A percentile compares a stretch with the other conserved stretches of the same genome.
Conservation (phyloP, 2,888 invertebrate genomes). For the Brassicogethes aeneus region DNA sequence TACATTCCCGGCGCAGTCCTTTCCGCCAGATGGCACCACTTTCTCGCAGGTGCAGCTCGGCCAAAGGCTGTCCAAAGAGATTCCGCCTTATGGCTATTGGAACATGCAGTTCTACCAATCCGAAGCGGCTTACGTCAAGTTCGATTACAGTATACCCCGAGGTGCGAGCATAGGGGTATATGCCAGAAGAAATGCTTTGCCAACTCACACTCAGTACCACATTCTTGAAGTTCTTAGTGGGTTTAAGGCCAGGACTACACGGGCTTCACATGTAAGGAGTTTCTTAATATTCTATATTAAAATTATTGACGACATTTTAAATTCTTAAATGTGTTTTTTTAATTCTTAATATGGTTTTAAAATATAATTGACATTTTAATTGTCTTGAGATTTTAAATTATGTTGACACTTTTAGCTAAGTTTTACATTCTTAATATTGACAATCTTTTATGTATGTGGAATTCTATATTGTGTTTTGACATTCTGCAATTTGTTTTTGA, state of each 20-base stretch:
- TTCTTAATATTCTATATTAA: too few relatives aligned
- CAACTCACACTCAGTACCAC: slow-evolving; percentile 95
- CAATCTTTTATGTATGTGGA: too few relatives aligned
- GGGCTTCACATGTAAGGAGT: slow-evolving; percentile 82
- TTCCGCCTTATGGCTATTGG: slow-evolving; percentile 93
- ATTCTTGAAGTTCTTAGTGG: slow-evolving; percentile 89
- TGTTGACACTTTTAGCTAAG: too few relatives aligned
- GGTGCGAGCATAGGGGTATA: slow-evolving; percentile 93
- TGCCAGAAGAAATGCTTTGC: slow-evolving; percentile 85
- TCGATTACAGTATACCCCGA: slow-evolving; percentile 87
- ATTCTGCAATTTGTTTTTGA: too few relatives aligned
- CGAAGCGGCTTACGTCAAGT: slow-evolving; percentile 87
- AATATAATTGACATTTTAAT: not conserved
- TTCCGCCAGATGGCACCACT: slow-evolving; percentile 87
- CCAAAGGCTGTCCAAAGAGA: slow-evolving; percentile 78
- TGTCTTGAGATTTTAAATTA: too few relatives aligned
- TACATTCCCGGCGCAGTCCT: slow-evolving; percentile 82
- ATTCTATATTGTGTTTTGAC: too few relatives aligned
- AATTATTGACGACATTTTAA: too few relatives aligned
- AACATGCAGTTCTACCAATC: slow-evolving; percentile 96
- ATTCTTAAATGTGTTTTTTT: slow-evolving; percentile 6
- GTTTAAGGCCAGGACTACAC: slow-evolving; percentile 74
- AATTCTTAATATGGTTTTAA: slow-evolving; percentile 5
- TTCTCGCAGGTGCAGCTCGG: slow-evolving; percentile 85
- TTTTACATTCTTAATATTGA: too few relatives aligned